Base-by-base conservation (phyloP, 2,888 invertebrate genomes). In the Tyria jacobaeae region DNA sequence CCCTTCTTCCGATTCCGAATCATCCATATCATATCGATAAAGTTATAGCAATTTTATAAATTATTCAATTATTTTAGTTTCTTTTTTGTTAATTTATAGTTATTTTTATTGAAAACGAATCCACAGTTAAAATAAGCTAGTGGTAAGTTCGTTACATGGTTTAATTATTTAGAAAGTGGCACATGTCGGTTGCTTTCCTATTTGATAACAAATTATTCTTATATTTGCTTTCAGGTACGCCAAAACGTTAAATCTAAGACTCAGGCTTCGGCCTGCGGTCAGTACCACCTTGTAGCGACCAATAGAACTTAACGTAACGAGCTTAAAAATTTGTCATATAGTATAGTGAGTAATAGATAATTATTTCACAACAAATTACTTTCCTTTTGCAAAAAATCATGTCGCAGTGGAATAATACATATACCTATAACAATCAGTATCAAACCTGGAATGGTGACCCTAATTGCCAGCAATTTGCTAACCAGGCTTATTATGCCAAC, bases 241-340 rank as follows among this genome's bases (percentile, higher is more conserved):
- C 77, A 71, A 72, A 71, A 71, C 73, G 60, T 53, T 60, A 72
- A 68, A 66, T 66, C 64, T 66, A 61, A 70, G 88, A 82, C 90
- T 81, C 86, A 83, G 93, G 92, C 91, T 88, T 90, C 90, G 92
- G 93, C 92, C 92, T 91, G 88, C 80, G 88, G 92, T 86, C 87
- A 75, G 68, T 68, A 68, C 64, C 70, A 69, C 71, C 63, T 67
- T 71, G 65, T 65, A 73, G 74, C 78, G 66, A 62, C 58, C 60
- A 58, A 66, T 80, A 76, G 73, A 69, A 73, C 66, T 62, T 64
- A n/a, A n/a, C n/a, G 62, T 71, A 74, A 74, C 68, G 62, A 68
- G 39, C 69, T 62, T 78, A 82, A 76, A 68, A 70, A 61, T 64
- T 64, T 62, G 54, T 68, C 61, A 55, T 62, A 44, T 62, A 66